Percentiles rank a stretch among this genome's conserved stretches.
phyloP scores from a whole-genome alignment of 2,113 vertebrate genomes.

The Bettongia penicillata region DNA sequence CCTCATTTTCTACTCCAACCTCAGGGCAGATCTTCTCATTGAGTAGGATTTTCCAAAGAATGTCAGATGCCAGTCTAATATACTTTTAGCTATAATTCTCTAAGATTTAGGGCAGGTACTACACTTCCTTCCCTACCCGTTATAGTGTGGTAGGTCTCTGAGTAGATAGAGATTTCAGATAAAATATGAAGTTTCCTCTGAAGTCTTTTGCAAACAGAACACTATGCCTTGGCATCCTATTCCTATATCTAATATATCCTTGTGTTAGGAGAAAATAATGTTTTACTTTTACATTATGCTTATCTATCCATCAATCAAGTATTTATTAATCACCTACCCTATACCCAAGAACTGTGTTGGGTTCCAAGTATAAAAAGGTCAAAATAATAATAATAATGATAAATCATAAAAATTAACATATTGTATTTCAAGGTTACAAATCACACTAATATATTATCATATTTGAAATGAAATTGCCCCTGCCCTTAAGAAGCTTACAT shows the following conservation, averaged over 20 bases:
- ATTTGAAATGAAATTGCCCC: neutral
- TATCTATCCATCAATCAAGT: constrained; percentile 3
- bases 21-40: constrained; percentile 28
- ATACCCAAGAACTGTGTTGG: neutral
- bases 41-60: constrained; percentile 17
- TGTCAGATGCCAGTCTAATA: neutral
- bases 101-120: neutral
- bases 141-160: constrained; percentile 1
- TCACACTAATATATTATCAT: neutral
- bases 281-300: constrained; percentile 57
- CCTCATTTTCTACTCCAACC: constrained; percentile 36
- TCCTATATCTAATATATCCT: neutral
- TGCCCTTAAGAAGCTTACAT: neutral
- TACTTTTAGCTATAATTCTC: constrained; percentile 14
- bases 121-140: neutral
- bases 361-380: neutral
- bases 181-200: constrained; percentile 5
- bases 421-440: neutral
- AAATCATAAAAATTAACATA: neutral
- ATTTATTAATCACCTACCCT: neutral
- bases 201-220: constrained; percentile 19
- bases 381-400: neutral
- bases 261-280: constrained; percentile 50
- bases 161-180: constrained; percentile 3
- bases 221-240: neutral